Conservation (phyloP, 53 echinoderm and acorn worm species). For the Holothuria scabra region DNA sequence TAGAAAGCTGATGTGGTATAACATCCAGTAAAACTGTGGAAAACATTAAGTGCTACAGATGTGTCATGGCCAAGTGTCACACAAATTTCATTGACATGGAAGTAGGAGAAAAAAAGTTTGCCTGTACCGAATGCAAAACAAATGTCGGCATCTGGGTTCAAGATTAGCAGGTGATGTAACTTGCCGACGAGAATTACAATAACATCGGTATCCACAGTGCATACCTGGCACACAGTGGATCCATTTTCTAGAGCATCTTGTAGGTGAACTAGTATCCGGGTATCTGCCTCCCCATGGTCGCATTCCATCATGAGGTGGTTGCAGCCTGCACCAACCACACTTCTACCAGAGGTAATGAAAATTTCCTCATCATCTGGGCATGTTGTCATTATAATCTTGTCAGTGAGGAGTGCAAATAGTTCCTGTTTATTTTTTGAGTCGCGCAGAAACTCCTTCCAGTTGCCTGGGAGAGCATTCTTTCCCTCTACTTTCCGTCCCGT, state of each 20-base stretch:
- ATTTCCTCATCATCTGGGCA: conserved; percentile 29
- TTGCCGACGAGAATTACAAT: conserved; percentile 59
- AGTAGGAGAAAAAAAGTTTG: conserved; percentile 46
- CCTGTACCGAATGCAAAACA: conserved; percentile 70
- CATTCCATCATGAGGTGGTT: conserved; percentile 51
- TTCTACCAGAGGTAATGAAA: conserved; percentile 33
- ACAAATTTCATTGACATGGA: conserved; percentile 53
- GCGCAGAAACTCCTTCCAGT: conserved; percentile 52
- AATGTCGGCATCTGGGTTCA: conserved; percentile 42
- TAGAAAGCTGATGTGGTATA: conserved; percentile 57
- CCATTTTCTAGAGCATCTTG: conserved; percentile 50
- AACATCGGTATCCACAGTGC: conserved; percentile 73
- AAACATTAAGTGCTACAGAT: conserved; percentile 40
- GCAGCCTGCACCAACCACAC: conserved; percentile 2
- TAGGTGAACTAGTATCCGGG: conserved; percentile 58
- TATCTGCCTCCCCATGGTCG: conserved; percentile 68
- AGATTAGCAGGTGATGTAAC: conserved; percentile 20
- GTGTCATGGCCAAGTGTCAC: conserved; percentile 54
- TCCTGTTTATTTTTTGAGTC: conserved; percentile 48
- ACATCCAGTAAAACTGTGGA: conserved; percentile 67
- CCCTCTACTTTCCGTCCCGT: conserved; percentile 49
- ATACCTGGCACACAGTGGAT: conserved; percentile 35
- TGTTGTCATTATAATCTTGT: conserved; percentile 30
- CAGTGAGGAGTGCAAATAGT: no score
- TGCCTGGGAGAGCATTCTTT: conserved; percentile 41